Evolutionary conservation across 2,113 vertebrate species (phyloP).

Genomic region (Notothenia rossii): DNA sequence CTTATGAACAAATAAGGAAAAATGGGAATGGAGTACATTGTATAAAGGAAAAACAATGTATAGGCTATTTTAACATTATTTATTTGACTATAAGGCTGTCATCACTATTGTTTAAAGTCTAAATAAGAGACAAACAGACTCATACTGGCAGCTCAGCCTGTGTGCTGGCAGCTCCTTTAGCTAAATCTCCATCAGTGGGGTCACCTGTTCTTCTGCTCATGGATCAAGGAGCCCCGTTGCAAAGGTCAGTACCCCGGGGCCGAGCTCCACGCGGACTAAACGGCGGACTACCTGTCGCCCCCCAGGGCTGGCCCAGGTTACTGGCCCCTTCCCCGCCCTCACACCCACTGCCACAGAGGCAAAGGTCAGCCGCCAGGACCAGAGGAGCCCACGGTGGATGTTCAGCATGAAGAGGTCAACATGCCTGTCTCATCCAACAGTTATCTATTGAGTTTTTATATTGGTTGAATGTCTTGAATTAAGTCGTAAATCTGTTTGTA

Average conservation of each 20-base stretch:
- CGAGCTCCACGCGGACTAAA: not conserved
- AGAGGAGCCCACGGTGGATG: constrained; percentile 3
- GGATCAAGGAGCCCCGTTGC: not conserved
- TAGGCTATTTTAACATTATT: not conserved
- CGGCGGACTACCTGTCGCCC: constrained; percentile 44
- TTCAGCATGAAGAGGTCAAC: constrained; percentile 24
- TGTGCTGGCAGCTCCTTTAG: constrained; percentile 63
- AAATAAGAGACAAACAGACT: constrained; percentile 9
- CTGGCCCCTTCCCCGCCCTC: constrained; percentile 24
- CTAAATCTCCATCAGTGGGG: constrained; percentile 29
- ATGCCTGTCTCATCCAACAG: not conserved
- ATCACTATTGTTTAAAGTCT: not conserved
- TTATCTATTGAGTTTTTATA: not conserved
- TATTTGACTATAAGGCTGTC: not conserved
- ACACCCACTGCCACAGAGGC: constrained; percentile 23
- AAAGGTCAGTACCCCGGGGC: constrained; percentile 69
- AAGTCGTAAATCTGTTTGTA: not conserved
- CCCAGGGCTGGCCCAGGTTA: not conserved
- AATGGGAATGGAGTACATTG: not conserved
- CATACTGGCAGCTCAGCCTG: constrained; percentile 26
- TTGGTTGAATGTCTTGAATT: not conserved
- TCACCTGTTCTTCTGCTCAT: constrained; percentile 42
- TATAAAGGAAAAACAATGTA: not conserved
- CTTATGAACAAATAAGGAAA: not conserved
- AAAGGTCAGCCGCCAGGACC: constrained; percentile 73